A percentile compares a stretch with the other conserved stretches of the same genome.
These are phyloP conservation scores for Odontomachus brunneus DNA, from an alignment of 1,140 invertebrate genomes.

Conservation along the genomic window DNA sequence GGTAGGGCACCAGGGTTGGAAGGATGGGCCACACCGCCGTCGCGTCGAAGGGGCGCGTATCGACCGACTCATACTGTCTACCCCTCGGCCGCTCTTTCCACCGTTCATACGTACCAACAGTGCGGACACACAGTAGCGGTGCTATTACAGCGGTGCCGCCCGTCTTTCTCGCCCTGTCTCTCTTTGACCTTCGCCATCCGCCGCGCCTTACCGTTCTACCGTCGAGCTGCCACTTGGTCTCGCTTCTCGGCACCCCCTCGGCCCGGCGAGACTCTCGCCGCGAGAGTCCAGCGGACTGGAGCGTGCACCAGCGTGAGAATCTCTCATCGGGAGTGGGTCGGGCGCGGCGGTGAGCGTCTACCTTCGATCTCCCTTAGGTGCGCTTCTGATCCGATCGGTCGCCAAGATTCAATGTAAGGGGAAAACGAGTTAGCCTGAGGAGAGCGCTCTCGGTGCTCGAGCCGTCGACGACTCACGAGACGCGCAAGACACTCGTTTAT, in stretches of 20 bases:
- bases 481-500: neutral
- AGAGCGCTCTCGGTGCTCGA: slow-evolving; percentile 45
- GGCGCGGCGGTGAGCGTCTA: slow-evolving; percentile 15
- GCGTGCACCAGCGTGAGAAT: neutral
- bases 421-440: slow-evolving; percentile 27
- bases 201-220: neutral
- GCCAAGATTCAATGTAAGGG: slow-evolving; percentile 40
- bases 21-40: slow-evolving; percentile 68
- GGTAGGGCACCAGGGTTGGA: slow-evolving; percentile 23
- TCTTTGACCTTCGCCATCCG: neutral
- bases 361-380: slow-evolving; percentile 49
- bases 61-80: slow-evolving; percentile 72
- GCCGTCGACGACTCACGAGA: slow-evolving; percentile 26
- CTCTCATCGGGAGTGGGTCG: neutral
- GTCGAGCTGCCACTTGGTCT: slow-evolving; percentile 3
- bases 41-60: slow-evolving; percentile 75
- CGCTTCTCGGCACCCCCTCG: neutral
- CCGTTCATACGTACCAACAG: slow-evolving; percentile 71
- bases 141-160: slow-evolving; percentile 54
- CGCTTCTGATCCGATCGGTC: slow-evolving; percentile 43
- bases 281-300: neutral
- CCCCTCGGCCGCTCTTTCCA: slow-evolving; percentile 60
- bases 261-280: neutral
- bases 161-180: neutral
- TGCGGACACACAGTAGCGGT: slow-evolving; percentile 63